Base-by-base conservation (phyloP, 2,797 vertebrate genomes). In the Sciurus carolinensis region DNA sequence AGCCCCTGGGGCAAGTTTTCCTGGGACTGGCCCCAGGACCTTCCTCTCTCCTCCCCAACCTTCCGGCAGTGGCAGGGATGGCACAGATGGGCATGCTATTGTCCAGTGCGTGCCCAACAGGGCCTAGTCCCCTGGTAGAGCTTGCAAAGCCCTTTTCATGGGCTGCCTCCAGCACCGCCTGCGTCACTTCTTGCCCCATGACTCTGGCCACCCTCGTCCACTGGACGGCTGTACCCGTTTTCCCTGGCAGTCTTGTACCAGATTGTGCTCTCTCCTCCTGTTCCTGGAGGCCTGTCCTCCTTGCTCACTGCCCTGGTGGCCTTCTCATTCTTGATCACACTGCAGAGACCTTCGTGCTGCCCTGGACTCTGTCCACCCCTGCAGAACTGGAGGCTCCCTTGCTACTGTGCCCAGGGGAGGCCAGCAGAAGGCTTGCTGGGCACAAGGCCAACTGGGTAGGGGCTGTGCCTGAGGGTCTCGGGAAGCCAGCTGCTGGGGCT, bases 341-440 rank as follows among this genome's bases (percentile, higher is more conserved):
- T 14, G 36, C 59, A 13, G 8, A 26, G 42, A 24, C 47, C 52
- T 36, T 4, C 15, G 10, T 1, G 8, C 67, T 54, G 18, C n/a
- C 36, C 3, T 50, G 54, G 8, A 42, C 66, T 50, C 47, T 2
- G 44, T 26, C 33, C 64, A 36, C 36, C 12, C 4, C n/a, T 5
- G 39, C 5, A 7, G 44, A 30, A 7, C 26, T 15, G 39, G 5
- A n/a, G 14, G 22, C 14, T 44, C 54, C 24, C 42, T 5, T 26
- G 0, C 36, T 24, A 26, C 18, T 17, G 2, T 39, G 81, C 72
- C 3, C 18, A 80, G n/a, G 15, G 47, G 17, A 33, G 12, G 24
- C 18, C 18, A 11, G 5, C 0, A 0, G 2, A 11, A 44, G 36
- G 13, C 10, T 1, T 14, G 1, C 5, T 6, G 3, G 9, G 47